These are phyloP conservation scores for Myotis davidii DNA, from an alignment of 2,113 vertebrate genomes.

Conservation along the genomic window DNA sequence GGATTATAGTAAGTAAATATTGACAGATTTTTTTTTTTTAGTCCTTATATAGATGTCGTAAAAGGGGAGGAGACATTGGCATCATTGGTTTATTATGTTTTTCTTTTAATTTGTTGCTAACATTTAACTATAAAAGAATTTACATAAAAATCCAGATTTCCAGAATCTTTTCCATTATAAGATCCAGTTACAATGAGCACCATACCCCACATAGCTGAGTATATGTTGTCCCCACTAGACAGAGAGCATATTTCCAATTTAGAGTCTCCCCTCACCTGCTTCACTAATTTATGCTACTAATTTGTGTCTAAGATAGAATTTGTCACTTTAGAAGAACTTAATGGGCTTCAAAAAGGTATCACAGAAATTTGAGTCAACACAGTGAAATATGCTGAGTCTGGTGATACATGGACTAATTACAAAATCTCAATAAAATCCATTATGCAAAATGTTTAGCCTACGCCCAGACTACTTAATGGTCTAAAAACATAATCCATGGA, in stretches of 20 bases:
- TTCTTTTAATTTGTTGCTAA: neutral
- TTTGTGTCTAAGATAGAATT: neutral
- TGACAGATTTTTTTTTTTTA: neutral
- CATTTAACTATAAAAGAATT: neutral
- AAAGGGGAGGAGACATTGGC: neutral
- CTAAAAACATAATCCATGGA: neutral
- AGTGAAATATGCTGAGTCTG: neutral
- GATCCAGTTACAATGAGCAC: neutral
- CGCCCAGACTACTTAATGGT: neutral
- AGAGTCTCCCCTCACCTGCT: neutral
- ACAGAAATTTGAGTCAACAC: neutral
- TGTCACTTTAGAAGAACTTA: neutral
- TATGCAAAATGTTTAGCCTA: neutral
- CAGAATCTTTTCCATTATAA: neutral
- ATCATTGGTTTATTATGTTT: neutral
- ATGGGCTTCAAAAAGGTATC: neutral
- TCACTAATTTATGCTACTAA: neutral
- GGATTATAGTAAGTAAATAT: neutral
- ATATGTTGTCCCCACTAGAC: too few species aligned
- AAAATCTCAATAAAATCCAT: conserved; percentile 24
- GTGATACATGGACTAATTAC: neutral
- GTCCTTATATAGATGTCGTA: neutral
- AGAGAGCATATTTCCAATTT: neutral
- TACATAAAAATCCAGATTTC: neutral
- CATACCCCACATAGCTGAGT: neutral